phyloP scores from a whole-genome alignment of 1,140 invertebrate species.

The Panagrolaimus sp. region DNA sequence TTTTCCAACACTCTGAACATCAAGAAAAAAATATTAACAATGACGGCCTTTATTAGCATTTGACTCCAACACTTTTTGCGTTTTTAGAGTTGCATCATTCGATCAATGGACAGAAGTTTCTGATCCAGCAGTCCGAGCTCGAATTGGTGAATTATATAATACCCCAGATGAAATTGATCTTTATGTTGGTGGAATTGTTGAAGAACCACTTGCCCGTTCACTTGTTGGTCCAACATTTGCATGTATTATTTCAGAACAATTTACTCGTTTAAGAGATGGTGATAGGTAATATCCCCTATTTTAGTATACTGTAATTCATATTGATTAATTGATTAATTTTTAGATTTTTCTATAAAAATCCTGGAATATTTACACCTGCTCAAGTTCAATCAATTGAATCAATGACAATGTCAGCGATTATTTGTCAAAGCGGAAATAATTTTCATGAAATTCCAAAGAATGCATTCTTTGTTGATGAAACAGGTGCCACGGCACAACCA shows the following conservation, averaged over 20 bases:
- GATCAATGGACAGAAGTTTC: slow-evolving; percentile 66
- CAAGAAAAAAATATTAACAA: no score
- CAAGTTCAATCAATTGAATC: slow-evolving; percentile 24
- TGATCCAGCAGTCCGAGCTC: slow-evolving; percentile 28
- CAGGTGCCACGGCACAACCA: slow-evolving; percentile 11
- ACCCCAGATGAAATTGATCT: slow-evolving; percentile 36
- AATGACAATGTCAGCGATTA: slow-evolving; percentile 32
- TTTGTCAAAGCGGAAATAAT: slow-evolving; percentile 43
- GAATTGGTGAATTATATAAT: slow-evolving; percentile 37
- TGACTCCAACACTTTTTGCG: no score
- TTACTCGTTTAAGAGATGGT: slow-evolving; percentile 39
- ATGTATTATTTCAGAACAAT: slow-evolving; percentile 47
- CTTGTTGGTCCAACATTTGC: slow-evolving; percentile 46
- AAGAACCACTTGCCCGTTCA: slow-evolving; percentile 36
- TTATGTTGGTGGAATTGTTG: slow-evolving; percentile 46
- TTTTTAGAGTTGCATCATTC: slow-evolving; percentile 67
- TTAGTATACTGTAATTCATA: background rate
- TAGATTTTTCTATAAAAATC: slow-evolving; percentile 41
- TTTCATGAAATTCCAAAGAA: slow-evolving; percentile 33
- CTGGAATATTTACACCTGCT: slow-evolving; percentile 24
- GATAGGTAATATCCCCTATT: slow-evolving; percentile 30
- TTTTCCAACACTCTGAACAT: no score
- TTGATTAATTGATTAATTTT: background rate
- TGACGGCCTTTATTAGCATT: no score
- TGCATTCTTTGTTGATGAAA: slow-evolving; percentile 46